Evolutionary conservation across 1,140 invertebrate species (phyloP).

Genomic region (Hycleus phaleratus): DNA sequence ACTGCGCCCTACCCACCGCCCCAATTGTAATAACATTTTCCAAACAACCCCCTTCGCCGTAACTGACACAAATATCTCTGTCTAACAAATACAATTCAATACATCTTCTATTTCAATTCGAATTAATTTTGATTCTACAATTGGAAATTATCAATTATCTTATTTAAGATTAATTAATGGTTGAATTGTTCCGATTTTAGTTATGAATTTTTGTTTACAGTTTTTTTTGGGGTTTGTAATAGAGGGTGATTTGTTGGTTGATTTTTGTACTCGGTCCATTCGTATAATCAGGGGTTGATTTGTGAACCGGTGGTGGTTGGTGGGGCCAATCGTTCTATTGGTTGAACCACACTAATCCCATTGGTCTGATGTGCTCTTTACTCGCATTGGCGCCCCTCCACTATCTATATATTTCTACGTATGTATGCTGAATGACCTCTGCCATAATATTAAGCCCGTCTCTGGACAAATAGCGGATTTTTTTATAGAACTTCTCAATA

Average conservation of each 20-base stretch:
- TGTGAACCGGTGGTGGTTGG: constrained; percentile 31
- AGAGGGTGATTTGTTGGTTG: not conserved
- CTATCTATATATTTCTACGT: not conserved
- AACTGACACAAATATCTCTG: not conserved
- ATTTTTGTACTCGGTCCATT: not conserved
- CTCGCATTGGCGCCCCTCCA: constrained; percentile 32
- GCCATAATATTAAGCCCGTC: not conserved
- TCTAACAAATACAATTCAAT: not conserved
- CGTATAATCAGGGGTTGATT: constrained; percentile 23
- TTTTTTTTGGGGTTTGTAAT: not conserved
- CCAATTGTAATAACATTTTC: not conserved
- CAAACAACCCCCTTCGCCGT: not conserved
- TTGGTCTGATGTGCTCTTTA: constrained; percentile 37
- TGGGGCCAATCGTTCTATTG: constrained; percentile 26
- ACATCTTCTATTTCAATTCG: not conserved
- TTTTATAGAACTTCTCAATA: no score
- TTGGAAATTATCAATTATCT: not conserved
- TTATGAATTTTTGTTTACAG: not conserved
- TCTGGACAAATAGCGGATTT: no score
- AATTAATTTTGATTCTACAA: not conserved
- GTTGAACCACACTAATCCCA: constrained; percentile 35
- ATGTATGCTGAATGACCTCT: constrained; percentile 24
- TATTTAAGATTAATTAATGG: not conserved
- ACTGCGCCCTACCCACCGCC: constrained; percentile 19
- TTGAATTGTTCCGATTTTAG: not conserved